A percentile compares a stretch with the other conserved stretches of the same genome.
Evolutionary conservation across 2,888 invertebrate species (phyloP).

Genomic region (Barypeithes pellucidus): DNA sequence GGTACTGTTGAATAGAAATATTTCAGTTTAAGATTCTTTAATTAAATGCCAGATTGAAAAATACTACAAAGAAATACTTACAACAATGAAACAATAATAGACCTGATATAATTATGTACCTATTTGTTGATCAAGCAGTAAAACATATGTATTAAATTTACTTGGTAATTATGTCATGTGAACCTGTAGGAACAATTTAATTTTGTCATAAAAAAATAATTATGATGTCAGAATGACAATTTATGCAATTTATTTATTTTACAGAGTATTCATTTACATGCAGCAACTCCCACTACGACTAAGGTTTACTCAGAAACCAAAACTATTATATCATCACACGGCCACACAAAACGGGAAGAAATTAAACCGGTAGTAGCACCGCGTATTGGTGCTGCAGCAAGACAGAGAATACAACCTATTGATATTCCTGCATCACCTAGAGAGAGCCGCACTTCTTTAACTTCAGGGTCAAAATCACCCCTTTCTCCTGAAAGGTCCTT

Average conservation of each 20-base stretch:
- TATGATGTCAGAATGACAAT: background rate
- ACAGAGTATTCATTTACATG: slow-evolving; percentile 38
- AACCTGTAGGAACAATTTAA: too few relatives aligned
- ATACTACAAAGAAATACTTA: too few relatives aligned
- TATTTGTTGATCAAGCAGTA: too few relatives aligned
- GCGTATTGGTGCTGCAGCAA: slow-evolving; percentile 72
- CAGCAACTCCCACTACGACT: slow-evolving; percentile 25
- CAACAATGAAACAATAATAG: too few relatives aligned
- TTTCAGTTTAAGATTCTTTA: background rate
- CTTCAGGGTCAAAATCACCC: slow-evolving; percentile 57
- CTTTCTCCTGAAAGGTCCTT: slow-evolving; percentile 60
- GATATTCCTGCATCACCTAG: slow-evolving; percentile 71
- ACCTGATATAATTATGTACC: too few relatives aligned
- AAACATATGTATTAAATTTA: too few relatives aligned
- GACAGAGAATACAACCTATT: slow-evolving; percentile 75
- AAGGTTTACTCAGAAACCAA: slow-evolving; percentile 48
- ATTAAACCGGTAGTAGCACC: slow-evolving; percentile 64
- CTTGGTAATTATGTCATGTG: too few relatives aligned
- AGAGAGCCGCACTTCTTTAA: slow-evolving; percentile 56
- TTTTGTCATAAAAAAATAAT: background rate
- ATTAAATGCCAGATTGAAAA: too few relatives aligned
- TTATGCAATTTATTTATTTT: slow-evolving; percentile 4
- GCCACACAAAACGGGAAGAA: slow-evolving; percentile 52
- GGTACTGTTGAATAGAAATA: slow-evolving; percentile 10
- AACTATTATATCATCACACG: slow-evolving; percentile 22